A percentile compares a stretch with the other conserved stretches of the same genome.
Conservation (phyloP, 2,797 vertebrate species). For the Gorsachius magnificus region DNA sequence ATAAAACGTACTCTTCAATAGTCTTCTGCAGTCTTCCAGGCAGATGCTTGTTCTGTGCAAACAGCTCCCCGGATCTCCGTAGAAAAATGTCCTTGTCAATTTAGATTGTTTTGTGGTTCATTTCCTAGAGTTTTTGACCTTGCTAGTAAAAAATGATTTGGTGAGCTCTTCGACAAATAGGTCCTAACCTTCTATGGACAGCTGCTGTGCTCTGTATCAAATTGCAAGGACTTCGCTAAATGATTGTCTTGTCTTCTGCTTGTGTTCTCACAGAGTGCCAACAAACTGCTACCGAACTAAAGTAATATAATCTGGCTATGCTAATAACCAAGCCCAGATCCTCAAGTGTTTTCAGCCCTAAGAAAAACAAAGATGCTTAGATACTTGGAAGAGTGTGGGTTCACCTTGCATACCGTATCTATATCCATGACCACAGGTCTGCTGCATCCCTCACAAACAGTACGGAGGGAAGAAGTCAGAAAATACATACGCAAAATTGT, state of each 20-base stretch:
- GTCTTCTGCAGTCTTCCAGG: background rate
- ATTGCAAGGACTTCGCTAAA: background rate
- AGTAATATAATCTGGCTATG: background rate
- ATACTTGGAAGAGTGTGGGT: background rate
- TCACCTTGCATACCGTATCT: background rate
- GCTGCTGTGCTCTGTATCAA: background rate
- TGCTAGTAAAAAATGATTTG: background rate
- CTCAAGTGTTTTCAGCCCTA: background rate
- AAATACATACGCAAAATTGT: background rate
- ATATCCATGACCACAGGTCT: background rate
- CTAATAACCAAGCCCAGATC: background rate
- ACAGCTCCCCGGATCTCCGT: background rate
- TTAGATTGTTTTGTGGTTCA: constrained; percentile 1
- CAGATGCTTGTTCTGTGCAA: background rate
- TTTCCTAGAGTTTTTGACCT: constrained; percentile 9
- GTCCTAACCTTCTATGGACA: background rate
- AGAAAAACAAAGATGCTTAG: background rate
- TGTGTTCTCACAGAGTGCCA: background rate
- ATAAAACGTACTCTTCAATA: background rate
- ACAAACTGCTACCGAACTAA: background rate
- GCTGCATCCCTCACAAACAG: background rate
- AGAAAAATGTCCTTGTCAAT: background rate
- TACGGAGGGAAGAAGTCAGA: background rate
- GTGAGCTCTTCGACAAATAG: background rate
- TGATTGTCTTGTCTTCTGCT: background rate